Evolutionary conservation across 2,888 invertebrate genomes (phyloP), one percentile per base, ranked within the genome.

Genomic region (Phengaris alcon): DNA sequence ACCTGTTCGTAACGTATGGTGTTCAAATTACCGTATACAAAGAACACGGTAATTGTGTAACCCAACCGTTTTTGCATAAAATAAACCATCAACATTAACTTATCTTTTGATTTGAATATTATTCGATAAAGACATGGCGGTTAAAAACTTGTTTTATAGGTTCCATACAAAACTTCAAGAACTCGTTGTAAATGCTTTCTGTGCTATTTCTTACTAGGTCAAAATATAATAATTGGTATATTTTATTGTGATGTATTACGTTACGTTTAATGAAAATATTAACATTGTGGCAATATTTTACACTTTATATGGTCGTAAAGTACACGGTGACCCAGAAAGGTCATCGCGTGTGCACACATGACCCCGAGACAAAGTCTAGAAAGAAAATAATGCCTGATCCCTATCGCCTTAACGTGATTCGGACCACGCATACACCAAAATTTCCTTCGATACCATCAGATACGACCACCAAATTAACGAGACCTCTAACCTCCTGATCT

Each of bases 391-490:
- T 91, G 88, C 83, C 81, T 79, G 91, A 91, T 92, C 79, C n/a
- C 86, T 84, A 91, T 92, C 91, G 80, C 83, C 83, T 84, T 85
- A 88, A 89, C 90, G 91, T 91, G 88, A 87, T 86, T 85, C 86
- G 84, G 87, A 88, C 91, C 91, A 91, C 90, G 92, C 91, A 88
- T 90, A 90, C 84, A 75, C 84, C 84, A 84, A 88, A 90, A 89
- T 87, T 88, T 90, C 90, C 91, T 91, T 90, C 91, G 90, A 86
- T 88, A 84, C 87, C 89, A 91, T 90, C 91, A 87, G 91, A 93
- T 92, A 89, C 35, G 12, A 9, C 35, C 64, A 64, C 64, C 64
- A 44, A 13, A 0, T 4, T 64, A 35, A 5, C 35, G 6, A 35
- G 64, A 64, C 64, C 64, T 44, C 64, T 44, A 12, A 6, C 64